Percentiles rank a stretch among this genome's conserved stretches.
Conservation (phyloP, 2,888 invertebrate genomes). For the Trachelus iudaicus region DNA sequence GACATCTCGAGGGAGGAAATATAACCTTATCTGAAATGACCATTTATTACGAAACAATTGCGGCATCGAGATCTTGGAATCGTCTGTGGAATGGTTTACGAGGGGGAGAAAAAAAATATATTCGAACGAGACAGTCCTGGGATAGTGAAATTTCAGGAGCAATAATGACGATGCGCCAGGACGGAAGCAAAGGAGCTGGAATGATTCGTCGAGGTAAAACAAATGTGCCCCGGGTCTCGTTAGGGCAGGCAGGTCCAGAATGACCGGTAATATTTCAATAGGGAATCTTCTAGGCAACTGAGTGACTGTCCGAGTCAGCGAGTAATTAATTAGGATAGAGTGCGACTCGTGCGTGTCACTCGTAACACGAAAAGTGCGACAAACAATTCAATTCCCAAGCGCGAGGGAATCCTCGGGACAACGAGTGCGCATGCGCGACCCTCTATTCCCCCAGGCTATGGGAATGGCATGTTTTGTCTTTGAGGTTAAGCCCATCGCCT, state of each 20-base stretch:
- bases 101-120: background rate
- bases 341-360: constrained; percentile 11
- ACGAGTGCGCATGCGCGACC: background rate
- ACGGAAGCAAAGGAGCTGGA: background rate
- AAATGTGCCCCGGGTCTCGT: background rate
- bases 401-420: background rate
- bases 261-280: background rate
- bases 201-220: background rate
- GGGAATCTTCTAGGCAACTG: background rate
- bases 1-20: background rate
- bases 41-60: background rate
- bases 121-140: background rate
- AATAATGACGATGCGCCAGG: background rate
- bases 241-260: background rate
- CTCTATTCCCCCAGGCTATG: background rate
- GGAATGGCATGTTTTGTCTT: background rate
- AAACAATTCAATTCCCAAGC: constrained; percentile 31
- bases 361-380: constrained; percentile 24
- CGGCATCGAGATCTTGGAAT: background rate
- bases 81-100: background rate
- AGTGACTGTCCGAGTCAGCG: background rate
- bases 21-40: background rate
- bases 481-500: background rate
- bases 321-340: constrained; percentile 23
- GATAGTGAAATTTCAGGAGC: background rate